These are phyloP conservation scores for Emydoidea blandingii DNA, from an alignment of 2,797 vertebrate species.

Conservation along the genomic window DNA sequence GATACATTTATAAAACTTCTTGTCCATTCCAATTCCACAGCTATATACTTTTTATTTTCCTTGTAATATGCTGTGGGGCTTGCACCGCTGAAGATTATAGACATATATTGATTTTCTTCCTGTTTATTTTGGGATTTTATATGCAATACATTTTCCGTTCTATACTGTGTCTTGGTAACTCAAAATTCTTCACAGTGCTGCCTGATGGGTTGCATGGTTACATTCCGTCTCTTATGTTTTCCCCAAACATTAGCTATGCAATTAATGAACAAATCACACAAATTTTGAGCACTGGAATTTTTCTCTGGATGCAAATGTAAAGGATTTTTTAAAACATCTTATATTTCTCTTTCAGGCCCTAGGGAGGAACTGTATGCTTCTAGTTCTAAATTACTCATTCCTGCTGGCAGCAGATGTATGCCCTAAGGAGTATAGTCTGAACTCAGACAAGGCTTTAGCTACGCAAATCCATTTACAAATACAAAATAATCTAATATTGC, in stretches of 20 bases:
- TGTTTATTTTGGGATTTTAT: slow-evolving; percentile 48
- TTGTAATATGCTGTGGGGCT: neutral
- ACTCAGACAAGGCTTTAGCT: slow-evolving; percentile 65
- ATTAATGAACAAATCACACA: slow-evolving; percentile 78
- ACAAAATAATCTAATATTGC: slow-evolving; percentile 70
- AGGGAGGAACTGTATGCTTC: slow-evolving; percentile 66
- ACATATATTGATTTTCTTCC: slow-evolving; percentile 21
- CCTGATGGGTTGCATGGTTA: slow-evolving; percentile 52
- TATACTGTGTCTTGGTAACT: slow-evolving; percentile 14
- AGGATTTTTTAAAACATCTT: slow-evolving; percentile 60
- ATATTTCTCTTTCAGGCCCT: slow-evolving; percentile 44
- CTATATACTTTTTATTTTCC: neutral
- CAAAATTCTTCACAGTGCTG: slow-evolving; percentile 30
- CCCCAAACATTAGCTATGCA: slow-evolving; percentile 69
- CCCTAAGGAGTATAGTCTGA: slow-evolving; percentile 72
- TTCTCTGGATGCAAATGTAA: slow-evolving; percentile 67
- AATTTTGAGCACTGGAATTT: slow-evolving; percentile 50
- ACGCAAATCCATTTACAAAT: slow-evolving; percentile 66
- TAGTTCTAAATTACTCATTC: slow-evolving; percentile 75
- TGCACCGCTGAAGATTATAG: slow-evolving; percentile 16
- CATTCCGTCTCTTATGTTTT: slow-evolving; percentile 63
- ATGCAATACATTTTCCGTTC: slow-evolving; percentile 28
- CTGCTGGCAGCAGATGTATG: slow-evolving; percentile 70
- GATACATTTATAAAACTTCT: neutral
- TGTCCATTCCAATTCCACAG: neutral